Evolutionary conservation across 92 coral and sea anemone species (phyloP).

Genomic region (Nematostella vectensis): DNA sequence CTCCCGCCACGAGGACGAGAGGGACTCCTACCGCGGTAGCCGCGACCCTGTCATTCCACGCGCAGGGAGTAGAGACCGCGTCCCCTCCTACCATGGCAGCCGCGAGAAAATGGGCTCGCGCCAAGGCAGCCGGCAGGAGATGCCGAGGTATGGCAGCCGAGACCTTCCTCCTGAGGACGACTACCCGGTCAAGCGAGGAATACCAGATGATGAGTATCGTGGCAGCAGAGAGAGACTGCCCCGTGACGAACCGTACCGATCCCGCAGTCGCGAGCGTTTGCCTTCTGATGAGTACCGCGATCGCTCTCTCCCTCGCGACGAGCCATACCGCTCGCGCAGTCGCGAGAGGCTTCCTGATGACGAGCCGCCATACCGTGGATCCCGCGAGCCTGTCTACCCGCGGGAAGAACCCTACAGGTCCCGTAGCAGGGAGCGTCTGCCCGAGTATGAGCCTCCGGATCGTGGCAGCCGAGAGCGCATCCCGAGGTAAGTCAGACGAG

Average conservation of each 20-base stretch:
- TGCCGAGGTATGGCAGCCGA: conserved; percentile 16
- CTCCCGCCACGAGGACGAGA: conserved; percentile 7
- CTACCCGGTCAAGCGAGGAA: background rate
- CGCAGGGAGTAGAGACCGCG: background rate
- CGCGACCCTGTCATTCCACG: conserved; percentile 8
- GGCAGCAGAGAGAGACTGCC: conserved; percentile 5
- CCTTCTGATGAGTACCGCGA: conserved; percentile 5
- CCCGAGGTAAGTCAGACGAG: background rate
- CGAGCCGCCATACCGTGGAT: conserved; percentile 1
- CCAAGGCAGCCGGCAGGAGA: conserved; percentile 25
- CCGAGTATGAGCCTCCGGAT: conserved; percentile 8
- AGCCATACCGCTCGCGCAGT: conserved; percentile 15
- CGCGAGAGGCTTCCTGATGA: conserved; percentile 12
- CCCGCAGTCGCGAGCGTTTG: conserved; percentile 15
- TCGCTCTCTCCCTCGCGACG: conserved; percentile 7
- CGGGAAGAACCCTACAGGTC: conserved; percentile 14
- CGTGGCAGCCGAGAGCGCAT: conserved; percentile 1
- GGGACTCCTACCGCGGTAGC: conserved; percentile 18
- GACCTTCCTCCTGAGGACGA: conserved; percentile 18
- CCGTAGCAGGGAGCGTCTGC: conserved; percentile 13
- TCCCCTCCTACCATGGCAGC: conserved; percentile 11
- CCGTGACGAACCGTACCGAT: conserved; percentile 13
- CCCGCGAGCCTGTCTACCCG: conserved; percentile 4
- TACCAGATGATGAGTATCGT: background rate
- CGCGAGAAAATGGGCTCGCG: conserved; percentile 14